A percentile compares a stretch with the other conserved stretches of the same genome.
Evolutionary conservation across 1,140 invertebrate genomes (phyloP).

Genomic region (Drosophila ercepeae): DNA sequence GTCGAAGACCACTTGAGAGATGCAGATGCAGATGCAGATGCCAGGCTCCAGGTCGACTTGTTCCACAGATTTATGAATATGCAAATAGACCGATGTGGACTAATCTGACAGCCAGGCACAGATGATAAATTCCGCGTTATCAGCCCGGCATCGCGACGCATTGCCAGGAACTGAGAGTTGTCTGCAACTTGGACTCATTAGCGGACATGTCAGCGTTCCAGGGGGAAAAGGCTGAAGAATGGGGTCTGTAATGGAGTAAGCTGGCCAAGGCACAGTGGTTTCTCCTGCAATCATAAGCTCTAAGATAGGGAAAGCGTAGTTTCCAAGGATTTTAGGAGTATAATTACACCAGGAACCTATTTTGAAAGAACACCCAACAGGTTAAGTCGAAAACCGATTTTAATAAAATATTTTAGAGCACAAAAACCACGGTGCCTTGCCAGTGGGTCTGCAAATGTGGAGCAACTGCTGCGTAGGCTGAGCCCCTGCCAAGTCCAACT

Average conservation of each 20-base stretch:
- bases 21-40: conserved; percentile 10
- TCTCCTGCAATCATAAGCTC: too few relatives aligned
- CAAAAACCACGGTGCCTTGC: neutral
- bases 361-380: too few relatives aligned
- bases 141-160: conserved; percentile 16
- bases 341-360: too few relatives aligned
- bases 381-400: too few relatives aligned
- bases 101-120: conserved; percentile 53
- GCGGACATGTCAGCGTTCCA: conserved; percentile 50
- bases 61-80: conserved; percentile 65
- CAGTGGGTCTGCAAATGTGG: conserved; percentile 44
- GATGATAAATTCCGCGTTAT: conserved; percentile 62
- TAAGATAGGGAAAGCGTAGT: too few relatives aligned
- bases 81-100: conserved; percentile 62
- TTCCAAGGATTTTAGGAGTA: too few relatives aligned
- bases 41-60: neutral
- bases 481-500: conserved; percentile 25
- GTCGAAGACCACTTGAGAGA: conserved; percentile 13
- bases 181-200: conserved; percentile 48
- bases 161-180: conserved; percentile 7
- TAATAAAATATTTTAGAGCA: neutral
- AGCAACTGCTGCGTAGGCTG: conserved; percentile 55
- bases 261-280: neutral
- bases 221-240: conserved; percentile 20
- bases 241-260: neutral